These are phyloP conservation scores for Polymixis lichenea DNA, from an alignment of 2,888 invertebrate genomes.

Conservation along the genomic window DNA sequence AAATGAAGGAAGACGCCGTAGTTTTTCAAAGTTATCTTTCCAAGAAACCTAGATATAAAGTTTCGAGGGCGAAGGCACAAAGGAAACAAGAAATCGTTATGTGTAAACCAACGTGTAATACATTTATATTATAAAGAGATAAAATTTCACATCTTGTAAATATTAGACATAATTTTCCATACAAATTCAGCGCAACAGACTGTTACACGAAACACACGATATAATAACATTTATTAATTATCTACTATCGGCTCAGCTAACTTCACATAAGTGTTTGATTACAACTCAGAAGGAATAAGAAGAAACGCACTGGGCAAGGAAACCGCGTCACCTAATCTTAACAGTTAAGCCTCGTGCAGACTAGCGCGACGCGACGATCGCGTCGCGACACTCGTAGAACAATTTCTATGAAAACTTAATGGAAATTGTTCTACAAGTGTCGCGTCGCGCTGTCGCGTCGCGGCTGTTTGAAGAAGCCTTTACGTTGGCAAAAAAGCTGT, in stretches of 20 bases:
- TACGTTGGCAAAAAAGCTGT: background rate
- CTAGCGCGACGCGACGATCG: no score
- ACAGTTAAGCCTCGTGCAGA: no score
- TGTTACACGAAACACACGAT: conserved; percentile 79
- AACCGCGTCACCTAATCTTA: background rate
- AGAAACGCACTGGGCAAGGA: conserved; percentile 21
- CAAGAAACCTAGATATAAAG: background rate
- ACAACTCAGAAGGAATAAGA: conserved; percentile 31
- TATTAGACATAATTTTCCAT: conserved; percentile 84
- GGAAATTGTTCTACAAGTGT: no score
- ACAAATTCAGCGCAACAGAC: conserved; percentile 80
- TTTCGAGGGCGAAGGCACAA: conserved; percentile 7
- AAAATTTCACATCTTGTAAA: conserved; percentile 89
- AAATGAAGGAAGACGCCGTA: background rate
- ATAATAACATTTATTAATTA: conserved; percentile 75
- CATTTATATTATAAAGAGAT: conserved; percentile 90
- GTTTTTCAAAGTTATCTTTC: background rate
- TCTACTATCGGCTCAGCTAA: conserved; percentile 70
- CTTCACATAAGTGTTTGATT: conserved; percentile 38
- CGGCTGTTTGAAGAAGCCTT: no score
- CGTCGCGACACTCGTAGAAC: no score
- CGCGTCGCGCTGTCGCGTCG: no score
- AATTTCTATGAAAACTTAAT: no score
- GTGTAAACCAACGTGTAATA: conserved; percentile 88
- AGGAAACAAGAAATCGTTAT: conserved; percentile 70